Percentiles rank a stretch among this genome's conserved stretches.
Conservation (phyloP, 2,888 invertebrate genomes). For the Hemicrepidius hirtus region DNA sequence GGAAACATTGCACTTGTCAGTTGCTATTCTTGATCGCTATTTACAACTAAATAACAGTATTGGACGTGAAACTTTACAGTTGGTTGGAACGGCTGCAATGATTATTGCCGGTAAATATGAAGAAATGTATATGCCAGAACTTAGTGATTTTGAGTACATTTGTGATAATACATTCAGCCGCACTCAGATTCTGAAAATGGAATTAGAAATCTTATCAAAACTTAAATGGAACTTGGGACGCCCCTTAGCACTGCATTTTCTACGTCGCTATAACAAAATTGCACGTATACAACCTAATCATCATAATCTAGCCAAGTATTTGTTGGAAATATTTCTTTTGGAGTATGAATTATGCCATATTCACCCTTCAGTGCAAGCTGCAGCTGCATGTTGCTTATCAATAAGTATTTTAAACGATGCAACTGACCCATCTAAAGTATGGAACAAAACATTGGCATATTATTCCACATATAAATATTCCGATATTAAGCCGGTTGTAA, state of each 20-base stretch:
- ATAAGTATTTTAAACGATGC: constrained; percentile 74
- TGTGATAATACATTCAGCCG: constrained; percentile 91
- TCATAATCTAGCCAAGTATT: constrained; percentile 86
- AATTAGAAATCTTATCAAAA: constrained; percentile 83
- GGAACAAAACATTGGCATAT: constrained; percentile 84
- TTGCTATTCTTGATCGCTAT: constrained; percentile 92
- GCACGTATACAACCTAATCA: constrained; percentile 76
- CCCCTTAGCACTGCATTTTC: constrained; percentile 91
- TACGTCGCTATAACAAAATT: constrained; percentile 83
- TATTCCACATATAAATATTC: constrained; percentile 85
- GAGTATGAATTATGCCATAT: constrained; percentile 87
- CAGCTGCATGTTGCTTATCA: constrained; percentile 86
- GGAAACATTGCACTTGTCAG: constrained; percentile 93
- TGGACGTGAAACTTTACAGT: constrained; percentile 77
- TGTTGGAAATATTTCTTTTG: constrained; percentile 88
- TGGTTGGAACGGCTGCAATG: constrained; percentile 92
- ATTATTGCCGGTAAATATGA: constrained; percentile 96
- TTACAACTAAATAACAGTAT: constrained; percentile 78
- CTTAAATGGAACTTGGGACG: constrained; percentile 89
- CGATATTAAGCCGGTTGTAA: constrained; percentile 81
- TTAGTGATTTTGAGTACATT: constrained; percentile 92
- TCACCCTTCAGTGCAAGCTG: constrained; percentile 89
- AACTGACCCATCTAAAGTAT: constrained; percentile 73
- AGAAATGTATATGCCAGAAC: constrained; percentile 92
- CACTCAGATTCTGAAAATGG: constrained; percentile 87